A percentile compares a stretch with the other conserved stretches of the same genome.
Evolutionary conservation across 2,888 invertebrate genomes (phyloP).

Genomic region (Eupeodes luniger): DNA sequence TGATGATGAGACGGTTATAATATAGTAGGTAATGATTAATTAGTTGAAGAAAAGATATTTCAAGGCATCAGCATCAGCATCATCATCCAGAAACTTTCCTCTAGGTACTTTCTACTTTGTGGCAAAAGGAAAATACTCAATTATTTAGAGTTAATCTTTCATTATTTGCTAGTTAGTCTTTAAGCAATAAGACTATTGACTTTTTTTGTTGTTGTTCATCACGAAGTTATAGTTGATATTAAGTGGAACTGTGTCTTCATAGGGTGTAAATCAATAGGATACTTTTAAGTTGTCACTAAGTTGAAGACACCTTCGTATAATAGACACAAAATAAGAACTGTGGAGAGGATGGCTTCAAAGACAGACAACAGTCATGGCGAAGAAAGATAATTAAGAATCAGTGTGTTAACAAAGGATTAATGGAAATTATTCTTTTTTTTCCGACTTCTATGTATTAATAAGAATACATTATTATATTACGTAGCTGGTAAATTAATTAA

Average conservation of each 20-base stretch:
- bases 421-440: conserved; percentile 1
- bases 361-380: neutral
- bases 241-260: neutral
- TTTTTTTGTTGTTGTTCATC: neutral
- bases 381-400: conserved; percentile 2
- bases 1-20: neutral
- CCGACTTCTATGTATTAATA: neutral
- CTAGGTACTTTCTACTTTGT: conserved; percentile 18
- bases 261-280: conserved; percentile 1
- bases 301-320: neutral
- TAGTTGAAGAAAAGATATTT: conserved; percentile 47
- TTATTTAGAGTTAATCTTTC: conserved; percentile 64
- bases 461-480: too few species aligned
- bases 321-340: neutral
- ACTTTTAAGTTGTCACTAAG: conserved; percentile 30
- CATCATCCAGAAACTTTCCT: conserved; percentile 14
- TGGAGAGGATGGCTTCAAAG: neutral
- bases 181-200: neutral
- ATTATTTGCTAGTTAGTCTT: conserved; percentile 49
- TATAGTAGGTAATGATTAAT: conserved; percentile 57
- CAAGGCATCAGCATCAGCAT: conserved; percentile 5
- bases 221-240: conserved; percentile 1
- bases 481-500: neutral
- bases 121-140: conserved; percentile 64
- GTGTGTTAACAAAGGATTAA: conserved; percentile 14